A percentile compares a stretch with the other conserved stretches of the same genome.
Conservation (phyloP, 1,140 invertebrate genomes). For the Pachypeltis micranthus region DNA sequence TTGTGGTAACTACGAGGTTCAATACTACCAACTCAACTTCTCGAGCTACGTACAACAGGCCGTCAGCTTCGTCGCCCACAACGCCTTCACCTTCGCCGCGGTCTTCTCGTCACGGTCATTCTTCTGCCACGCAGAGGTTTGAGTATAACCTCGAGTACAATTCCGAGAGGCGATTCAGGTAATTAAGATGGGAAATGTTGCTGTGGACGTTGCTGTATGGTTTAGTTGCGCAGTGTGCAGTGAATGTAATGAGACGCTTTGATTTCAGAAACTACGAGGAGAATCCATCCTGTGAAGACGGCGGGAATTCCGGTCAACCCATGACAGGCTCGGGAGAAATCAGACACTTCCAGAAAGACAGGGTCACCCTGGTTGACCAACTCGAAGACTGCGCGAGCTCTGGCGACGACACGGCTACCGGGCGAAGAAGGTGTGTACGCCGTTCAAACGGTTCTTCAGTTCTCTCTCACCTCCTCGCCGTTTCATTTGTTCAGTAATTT, state of each 20-base stretch:
- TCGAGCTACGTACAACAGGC: background rate
- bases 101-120: constrained; percentile 19
- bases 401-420: constrained; percentile 36
- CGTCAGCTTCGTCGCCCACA: constrained; percentile 12
- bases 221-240: background rate
- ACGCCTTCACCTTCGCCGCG: constrained; percentile 20
- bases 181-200: background rate
- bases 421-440: constrained; percentile 31
- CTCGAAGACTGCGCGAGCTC: constrained; percentile 59
- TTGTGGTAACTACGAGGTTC: background rate
- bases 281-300: constrained; percentile 1
- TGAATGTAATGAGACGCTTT: background rate
- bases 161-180: constrained; percentile 14
- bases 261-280: constrained; percentile 29
- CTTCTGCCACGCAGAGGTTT: constrained; percentile 21
- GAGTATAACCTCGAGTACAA: constrained; percentile 22
- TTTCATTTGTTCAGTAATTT: too few species aligned
- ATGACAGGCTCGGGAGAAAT: constrained; percentile 42
- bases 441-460: too few species aligned
- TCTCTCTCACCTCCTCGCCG: too few species aligned
- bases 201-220: background rate
- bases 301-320: constrained; percentile 17
- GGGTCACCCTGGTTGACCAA: constrained; percentile 54
- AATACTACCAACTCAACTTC: background rate
- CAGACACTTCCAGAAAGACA: constrained; percentile 54